These are phyloP conservation scores for Narcine bancroftii DNA, from an alignment of 2,113 vertebrate species.

Conservation along the genomic window DNA sequence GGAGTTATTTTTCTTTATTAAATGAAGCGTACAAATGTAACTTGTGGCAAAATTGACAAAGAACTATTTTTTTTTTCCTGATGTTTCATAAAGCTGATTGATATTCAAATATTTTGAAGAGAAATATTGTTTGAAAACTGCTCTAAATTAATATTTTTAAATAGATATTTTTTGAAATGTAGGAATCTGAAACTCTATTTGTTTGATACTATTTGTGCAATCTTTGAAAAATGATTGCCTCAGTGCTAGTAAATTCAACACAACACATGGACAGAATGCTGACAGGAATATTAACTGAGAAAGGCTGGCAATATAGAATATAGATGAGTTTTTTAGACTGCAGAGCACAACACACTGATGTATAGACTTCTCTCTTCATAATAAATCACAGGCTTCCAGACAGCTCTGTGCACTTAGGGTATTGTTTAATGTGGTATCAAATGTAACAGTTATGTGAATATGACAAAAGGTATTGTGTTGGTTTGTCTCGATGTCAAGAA, in stretches of 20 bases:
- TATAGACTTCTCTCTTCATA: conserved; percentile 66
- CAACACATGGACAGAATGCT: conserved; percentile 57
- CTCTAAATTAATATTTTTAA: conserved; percentile 9
- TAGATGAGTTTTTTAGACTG: conserved; percentile 73
- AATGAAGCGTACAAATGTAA: not conserved
- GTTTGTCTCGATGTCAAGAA: conserved; percentile 36
- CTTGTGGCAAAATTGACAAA: not conserved
- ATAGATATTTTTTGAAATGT: not conserved
- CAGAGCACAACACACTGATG: conserved; percentile 63
- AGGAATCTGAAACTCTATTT: conserved; percentile 47
- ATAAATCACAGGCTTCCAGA: conserved; percentile 74
- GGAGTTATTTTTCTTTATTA: not conserved
- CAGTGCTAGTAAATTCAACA: conserved; percentile 58
- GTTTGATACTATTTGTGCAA: conserved; percentile 65
- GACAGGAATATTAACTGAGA: conserved; percentile 73
- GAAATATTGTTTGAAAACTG: not conserved
- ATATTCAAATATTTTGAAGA: not conserved
- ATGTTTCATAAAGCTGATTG: not conserved
- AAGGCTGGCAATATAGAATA: conserved; percentile 69
- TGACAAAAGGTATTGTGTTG: conserved; percentile 37
- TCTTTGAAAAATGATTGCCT: conserved; percentile 54
- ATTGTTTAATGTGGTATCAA: conserved; percentile 63
- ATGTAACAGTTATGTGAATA: conserved; percentile 38
- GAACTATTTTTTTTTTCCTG: not conserved
- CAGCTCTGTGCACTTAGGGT: conserved; percentile 64